phyloP scores from a whole-genome alignment of 2,113 vertebrate genomes.

The Cricetomys ansorgei region DNA sequence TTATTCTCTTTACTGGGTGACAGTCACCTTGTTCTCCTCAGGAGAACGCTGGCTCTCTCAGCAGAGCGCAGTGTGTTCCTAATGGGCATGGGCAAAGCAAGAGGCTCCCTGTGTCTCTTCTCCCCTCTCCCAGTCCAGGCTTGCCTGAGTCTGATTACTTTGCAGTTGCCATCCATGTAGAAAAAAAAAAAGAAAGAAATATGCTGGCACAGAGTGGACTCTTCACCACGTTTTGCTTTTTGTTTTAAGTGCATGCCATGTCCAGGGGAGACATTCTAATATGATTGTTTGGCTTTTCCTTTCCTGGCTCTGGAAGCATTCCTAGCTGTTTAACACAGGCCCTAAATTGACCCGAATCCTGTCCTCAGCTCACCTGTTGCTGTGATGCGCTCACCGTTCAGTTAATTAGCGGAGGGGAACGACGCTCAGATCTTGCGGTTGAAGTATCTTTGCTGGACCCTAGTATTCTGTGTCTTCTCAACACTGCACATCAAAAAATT shows the following conservation, averaged over 20 bases:
- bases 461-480: background rate
- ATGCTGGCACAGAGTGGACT: background rate
- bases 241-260: background rate
- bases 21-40: background rate
- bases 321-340: background rate
- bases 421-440: constrained; percentile 59
- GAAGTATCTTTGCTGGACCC: constrained; percentile 40
- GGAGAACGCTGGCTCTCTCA: background rate
- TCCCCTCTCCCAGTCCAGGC: background rate
- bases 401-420: constrained; percentile 80
- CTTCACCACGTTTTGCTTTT: too few relatives aligned
- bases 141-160: background rate
- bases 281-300: background rate
- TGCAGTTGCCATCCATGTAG: background rate
- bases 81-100: background rate
- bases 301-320: constrained; percentile 14
- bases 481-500: background rate
- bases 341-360: constrained; percentile 40
- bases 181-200: background rate
- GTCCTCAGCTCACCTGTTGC: constrained; percentile 22
- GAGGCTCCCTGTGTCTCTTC: background rate
- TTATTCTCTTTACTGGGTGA: background rate
- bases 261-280: background rate
- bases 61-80: background rate
- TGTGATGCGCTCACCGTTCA: background rate